phyloP scores from a whole-genome alignment of 2,888 invertebrate species.

The Oegoconia quadripuncta region DNA sequence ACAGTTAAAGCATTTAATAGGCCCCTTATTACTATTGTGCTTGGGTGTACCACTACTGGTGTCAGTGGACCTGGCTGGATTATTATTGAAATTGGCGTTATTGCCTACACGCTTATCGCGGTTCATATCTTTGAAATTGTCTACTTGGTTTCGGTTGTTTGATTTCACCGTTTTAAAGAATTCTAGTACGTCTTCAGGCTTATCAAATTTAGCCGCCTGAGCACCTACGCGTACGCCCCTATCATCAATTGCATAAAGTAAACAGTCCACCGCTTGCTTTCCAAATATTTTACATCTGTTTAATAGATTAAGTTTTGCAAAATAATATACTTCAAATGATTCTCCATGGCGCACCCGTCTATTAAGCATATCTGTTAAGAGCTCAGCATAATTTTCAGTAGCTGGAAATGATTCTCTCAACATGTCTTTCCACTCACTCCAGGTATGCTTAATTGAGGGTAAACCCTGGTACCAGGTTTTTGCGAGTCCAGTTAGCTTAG shows the following conservation, averaged over 20 bases:
- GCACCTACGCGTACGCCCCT: constrained; percentile 19
- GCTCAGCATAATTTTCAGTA: constrained; percentile 19
- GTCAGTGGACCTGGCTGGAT: too few species aligned
- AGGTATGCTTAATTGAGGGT: constrained; percentile 10
- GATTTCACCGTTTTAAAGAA: constrained; percentile 18
- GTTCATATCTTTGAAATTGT: not conserved
- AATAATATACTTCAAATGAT: constrained; percentile 16
- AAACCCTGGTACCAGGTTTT: constrained; percentile 20
- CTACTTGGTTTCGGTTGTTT: not conserved
- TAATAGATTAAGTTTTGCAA: constrained; percentile 17
- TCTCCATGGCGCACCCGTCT: constrained; percentile 13
- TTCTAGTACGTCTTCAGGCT: constrained; percentile 18
- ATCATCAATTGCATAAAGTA: constrained; percentile 21
- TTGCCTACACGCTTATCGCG: too few species aligned
- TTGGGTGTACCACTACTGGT: too few species aligned
- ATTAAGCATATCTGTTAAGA: constrained; percentile 16
- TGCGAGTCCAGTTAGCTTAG: constrained; percentile 15
- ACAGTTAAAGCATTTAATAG: constrained; percentile 14
- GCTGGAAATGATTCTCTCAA: constrained; percentile 17
- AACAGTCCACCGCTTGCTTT: constrained; percentile 20
- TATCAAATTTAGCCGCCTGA: constrained; percentile 17
- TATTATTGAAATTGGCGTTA: not conserved
- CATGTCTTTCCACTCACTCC: constrained; percentile 20
- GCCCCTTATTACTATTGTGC: too few species aligned
- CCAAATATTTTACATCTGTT: constrained; percentile 20